Evolutionary conservation across 2,888 invertebrate species (phyloP).

Genomic region (Choristoneura rosaceana): DNA sequence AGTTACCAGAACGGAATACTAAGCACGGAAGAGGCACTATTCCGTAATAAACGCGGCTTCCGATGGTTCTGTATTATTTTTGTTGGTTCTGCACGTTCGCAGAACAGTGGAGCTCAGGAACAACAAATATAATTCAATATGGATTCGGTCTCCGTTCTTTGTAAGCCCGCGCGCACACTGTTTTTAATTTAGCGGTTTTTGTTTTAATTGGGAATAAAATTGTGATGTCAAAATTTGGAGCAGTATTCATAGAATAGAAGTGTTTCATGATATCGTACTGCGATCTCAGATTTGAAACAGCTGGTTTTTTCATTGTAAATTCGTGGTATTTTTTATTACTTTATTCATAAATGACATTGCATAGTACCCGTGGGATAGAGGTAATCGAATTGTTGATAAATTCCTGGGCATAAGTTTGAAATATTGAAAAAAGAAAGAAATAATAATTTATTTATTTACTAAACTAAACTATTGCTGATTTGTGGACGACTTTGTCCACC

Average conservation of each 20-base stretch:
- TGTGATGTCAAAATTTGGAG: background rate
- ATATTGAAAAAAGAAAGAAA: too few relatives aligned
- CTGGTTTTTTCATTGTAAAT: background rate
- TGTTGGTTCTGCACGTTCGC: constrained; percentile 31
- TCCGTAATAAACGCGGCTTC: constrained; percentile 29
- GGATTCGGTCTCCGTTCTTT: constrained; percentile 11
- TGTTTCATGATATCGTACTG: background rate
- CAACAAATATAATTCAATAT: constrained; percentile 32
- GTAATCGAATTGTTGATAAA: too few relatives aligned
- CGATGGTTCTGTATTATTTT: constrained; percentile 27
- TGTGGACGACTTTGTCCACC: too few relatives aligned
- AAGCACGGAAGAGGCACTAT: constrained; percentile 24
- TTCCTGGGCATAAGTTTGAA: too few relatives aligned
- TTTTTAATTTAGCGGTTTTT: background rate
- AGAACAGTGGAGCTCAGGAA: constrained; percentile 23
- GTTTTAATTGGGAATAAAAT: background rate
- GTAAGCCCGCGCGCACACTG: constrained; percentile 14
- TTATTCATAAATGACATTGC: too few relatives aligned
- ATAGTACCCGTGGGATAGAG: too few relatives aligned
- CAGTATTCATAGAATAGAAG: background rate
- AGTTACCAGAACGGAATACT: constrained; percentile 13
- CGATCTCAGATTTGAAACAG: background rate
- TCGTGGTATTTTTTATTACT: too few relatives aligned
- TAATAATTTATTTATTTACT: too few relatives aligned
- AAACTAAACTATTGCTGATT: too few relatives aligned